Evolutionary conservation across 1,140 invertebrate genomes (phyloP).

Genomic region (Polypedilum pembai): DNA sequence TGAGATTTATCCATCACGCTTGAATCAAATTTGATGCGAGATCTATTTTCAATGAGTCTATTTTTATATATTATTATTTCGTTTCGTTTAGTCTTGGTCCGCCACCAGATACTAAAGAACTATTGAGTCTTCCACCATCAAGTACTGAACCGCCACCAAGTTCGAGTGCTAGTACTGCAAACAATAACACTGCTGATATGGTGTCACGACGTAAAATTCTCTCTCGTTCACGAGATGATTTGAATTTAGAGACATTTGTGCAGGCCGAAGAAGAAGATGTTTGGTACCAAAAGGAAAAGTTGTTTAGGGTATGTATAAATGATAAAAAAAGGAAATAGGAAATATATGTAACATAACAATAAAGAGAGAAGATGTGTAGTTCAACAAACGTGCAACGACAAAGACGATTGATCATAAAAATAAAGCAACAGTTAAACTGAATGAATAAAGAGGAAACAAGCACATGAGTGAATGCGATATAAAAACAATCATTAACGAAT

Average conservation of each 20-base stretch:
- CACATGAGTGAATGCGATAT: not conserved
- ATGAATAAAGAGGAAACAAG: not conserved
- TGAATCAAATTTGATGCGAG: not conserved
- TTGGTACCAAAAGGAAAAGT: constrained; percentile 88
- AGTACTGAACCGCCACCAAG: not conserved
- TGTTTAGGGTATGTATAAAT: constrained; percentile 77
- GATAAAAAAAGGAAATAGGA: not conserved
- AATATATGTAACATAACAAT: not conserved
- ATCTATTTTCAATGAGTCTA: not conserved
- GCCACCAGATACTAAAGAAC: not conserved
- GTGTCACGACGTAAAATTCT: constrained; percentile 82
- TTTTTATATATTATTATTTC: not conserved
- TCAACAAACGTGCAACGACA: not conserved
- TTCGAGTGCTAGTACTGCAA: not conserved
- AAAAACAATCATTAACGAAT: not conserved
- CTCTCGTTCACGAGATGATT: constrained; percentile 83
- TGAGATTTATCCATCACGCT: not conserved
- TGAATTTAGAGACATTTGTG: constrained; percentile 63
- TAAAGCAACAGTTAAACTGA: too few relatives aligned
- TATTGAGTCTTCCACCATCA: not conserved
- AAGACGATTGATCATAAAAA: not conserved
- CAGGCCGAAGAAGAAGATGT: constrained; percentile 84
- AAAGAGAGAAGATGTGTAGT: not conserved
- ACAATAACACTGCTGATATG: constrained; percentile 49
- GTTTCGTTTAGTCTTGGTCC: constrained; percentile 4